Conservation (phyloP, 1,140 invertebrate genomes). For the Panulirus ornatus region DNA sequence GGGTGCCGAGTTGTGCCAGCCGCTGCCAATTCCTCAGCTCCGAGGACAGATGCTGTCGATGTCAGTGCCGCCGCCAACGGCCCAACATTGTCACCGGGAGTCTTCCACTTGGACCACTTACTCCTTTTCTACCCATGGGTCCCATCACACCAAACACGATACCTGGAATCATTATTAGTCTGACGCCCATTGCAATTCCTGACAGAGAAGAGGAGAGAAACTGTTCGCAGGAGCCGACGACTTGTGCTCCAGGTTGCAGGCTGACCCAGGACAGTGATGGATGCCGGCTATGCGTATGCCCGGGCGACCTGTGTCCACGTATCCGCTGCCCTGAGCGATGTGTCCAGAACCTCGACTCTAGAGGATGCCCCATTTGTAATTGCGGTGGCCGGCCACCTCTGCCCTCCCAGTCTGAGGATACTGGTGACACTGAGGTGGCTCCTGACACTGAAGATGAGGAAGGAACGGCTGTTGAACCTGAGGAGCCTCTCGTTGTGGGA, state of each 20-base stretch:
- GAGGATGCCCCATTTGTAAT: neutral
- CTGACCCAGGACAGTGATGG: neutral
- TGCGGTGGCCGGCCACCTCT: neutral
- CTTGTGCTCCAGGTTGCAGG: neutral
- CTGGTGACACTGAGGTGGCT: too few species aligned
- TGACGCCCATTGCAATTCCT: too few species aligned
- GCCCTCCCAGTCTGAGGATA: too few species aligned
- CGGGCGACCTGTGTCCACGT: constrained; percentile 19
- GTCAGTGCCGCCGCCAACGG: constrained; percentile 13
- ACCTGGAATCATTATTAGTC: too few species aligned
- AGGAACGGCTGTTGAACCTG: too few species aligned
- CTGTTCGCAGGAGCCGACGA: neutral
- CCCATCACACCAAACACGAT: too few species aligned
- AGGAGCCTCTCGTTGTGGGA: too few species aligned
- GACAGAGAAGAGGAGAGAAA: neutral
- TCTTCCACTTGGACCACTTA: too few species aligned
- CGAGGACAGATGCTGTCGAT: constrained; percentile 52
- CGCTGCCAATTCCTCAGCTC: constrained; percentile 50
- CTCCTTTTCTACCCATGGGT: too few species aligned
- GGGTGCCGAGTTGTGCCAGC: constrained; percentile 42
- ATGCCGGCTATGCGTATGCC: constrained; percentile 6
- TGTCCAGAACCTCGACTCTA: neutral
- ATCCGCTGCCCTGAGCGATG: neutral
- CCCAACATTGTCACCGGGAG: too few species aligned
- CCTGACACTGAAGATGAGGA: too few species aligned